phyloP scores from a whole-genome alignment of 2,797 vertebrate species.

The Enteromius thamalakanensis region DNA sequence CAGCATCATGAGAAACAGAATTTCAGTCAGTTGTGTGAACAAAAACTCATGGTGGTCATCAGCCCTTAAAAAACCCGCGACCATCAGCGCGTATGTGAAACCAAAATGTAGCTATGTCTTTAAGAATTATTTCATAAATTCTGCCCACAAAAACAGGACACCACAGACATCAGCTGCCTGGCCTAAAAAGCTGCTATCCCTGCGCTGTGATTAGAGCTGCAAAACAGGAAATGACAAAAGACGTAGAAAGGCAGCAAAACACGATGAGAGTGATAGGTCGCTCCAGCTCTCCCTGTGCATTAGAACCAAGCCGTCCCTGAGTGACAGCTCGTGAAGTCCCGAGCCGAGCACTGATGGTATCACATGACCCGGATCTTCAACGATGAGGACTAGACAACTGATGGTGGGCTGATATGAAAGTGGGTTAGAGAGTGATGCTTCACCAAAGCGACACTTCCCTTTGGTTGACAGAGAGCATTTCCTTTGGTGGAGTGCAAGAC shows the following conservation, averaged over 20 bases:
- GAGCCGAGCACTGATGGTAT: slow-evolving; percentile 55
- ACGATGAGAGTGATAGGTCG: slow-evolving; percentile 48
- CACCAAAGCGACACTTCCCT: slow-evolving; percentile 56
- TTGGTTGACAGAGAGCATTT: slow-evolving; percentile 64
- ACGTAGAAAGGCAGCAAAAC: slow-evolving; percentile 53
- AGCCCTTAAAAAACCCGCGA: not conserved
- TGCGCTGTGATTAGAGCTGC: slow-evolving; percentile 51
- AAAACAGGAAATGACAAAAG: slow-evolving; percentile 66
- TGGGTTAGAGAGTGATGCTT: slow-evolving; percentile 69
- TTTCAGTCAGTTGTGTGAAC: not conserved
- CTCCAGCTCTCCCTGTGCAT: slow-evolving; percentile 51
- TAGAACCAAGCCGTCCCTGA: slow-evolving; percentile 51
- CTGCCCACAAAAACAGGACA: slow-evolving; percentile 52
- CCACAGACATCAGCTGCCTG: slow-evolving; percentile 48
- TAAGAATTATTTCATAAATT: slow-evolving; percentile 30
- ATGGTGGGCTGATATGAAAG: slow-evolving; percentile 67
- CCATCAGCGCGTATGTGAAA: not conserved
- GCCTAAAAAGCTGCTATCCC: slow-evolving; percentile 57
- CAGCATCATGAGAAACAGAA: not conserved
- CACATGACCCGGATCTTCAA: slow-evolving; percentile 72
- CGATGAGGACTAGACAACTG: slow-evolving; percentile 59
- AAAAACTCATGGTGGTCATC: not conserved
- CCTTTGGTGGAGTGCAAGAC: slow-evolving; percentile 62
- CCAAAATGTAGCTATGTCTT: not conserved
- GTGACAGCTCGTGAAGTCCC: slow-evolving; percentile 49